Evolutionary conservation across 2,797 vertebrate genomes (phyloP).

Genomic region (Aratinga solstitialis): DNA sequence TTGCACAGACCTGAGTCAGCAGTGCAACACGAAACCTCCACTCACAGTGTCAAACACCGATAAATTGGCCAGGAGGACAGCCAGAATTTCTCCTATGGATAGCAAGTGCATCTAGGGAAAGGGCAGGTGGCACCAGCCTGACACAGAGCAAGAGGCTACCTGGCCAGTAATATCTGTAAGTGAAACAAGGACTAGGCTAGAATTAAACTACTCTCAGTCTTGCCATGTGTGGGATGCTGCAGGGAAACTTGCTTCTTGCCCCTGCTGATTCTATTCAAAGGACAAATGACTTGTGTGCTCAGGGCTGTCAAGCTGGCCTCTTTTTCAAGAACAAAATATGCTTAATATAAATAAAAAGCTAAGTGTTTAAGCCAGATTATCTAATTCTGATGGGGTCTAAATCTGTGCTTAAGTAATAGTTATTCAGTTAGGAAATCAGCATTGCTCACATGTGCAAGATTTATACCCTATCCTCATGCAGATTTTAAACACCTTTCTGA

Average conservation of each 20-base stretch:
- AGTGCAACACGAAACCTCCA: not conserved
- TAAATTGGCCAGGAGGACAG: not conserved
- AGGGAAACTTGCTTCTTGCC: not conserved
- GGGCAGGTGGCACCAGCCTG: not conserved
- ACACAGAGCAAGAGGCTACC: not conserved
- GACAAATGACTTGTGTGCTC: not conserved
- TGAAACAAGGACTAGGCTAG: not conserved
- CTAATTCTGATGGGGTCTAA: not conserved
- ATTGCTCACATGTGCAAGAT: not conserved
- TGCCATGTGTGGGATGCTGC: accelerated
- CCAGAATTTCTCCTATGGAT: not conserved
- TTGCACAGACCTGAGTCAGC: not conserved
- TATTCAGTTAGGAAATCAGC: not conserved
- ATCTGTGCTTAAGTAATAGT: not conserved
- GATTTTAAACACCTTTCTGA: conserved; percentile 21
- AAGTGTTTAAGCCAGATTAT: not conserved
- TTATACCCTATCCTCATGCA: not conserved
- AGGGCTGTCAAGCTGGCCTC: not conserved
- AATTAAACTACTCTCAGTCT: not conserved
- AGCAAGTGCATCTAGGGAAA: not conserved
- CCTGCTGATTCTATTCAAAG: not conserved
- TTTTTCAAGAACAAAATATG: not conserved
- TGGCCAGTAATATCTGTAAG: too few relatives aligned
- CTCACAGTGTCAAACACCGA: accelerated
- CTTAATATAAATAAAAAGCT: not conserved